Conservation (phyloP, 2,888 invertebrate genomes). For the Mythimna vitellina region DNA sequence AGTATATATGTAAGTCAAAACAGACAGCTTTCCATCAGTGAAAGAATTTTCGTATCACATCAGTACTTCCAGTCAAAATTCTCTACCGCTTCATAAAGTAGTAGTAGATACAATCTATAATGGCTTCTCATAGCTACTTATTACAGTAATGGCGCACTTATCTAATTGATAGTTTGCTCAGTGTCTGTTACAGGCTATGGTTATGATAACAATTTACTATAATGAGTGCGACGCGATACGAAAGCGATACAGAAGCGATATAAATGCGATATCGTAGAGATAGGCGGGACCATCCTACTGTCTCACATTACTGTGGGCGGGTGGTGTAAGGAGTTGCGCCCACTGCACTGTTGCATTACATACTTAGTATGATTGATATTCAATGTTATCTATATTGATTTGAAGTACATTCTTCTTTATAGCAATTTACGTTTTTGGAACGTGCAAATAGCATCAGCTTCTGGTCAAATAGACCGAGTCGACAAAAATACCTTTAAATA, state of each 20-base stretch:
- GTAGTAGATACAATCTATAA: neutral
- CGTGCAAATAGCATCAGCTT: too few species aligned
- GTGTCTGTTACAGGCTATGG: conserved; percentile 10
- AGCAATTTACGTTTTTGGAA: too few species aligned
- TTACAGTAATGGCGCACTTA: conserved; percentile 52
- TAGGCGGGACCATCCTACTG: conserved; percentile 7
- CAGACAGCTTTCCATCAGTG: too few species aligned
- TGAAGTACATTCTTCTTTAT: neutral
- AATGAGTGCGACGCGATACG: conserved; percentile 20
- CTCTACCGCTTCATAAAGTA: too few species aligned
- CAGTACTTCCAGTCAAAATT: too few species aligned
- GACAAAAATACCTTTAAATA: too few species aligned
- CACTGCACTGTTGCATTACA: neutral
- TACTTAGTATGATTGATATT: too few species aligned
- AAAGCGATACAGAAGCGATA: neutral
- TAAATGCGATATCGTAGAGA: neutral
- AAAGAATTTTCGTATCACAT: too few species aligned
- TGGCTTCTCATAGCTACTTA: conserved; percentile 17
- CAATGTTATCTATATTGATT: too few species aligned
- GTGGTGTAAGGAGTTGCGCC: neutral
- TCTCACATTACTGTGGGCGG: neutral
- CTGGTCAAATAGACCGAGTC: too few species aligned
- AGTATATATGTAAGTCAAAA: too few species aligned
- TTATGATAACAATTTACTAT: conserved; percentile 8
- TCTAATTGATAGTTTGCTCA: conserved; percentile 47